Percentiles rank a stretch among this genome's conserved stretches.
Conservation (phyloP, 2,113 vertebrate species). For the Pachycephala philippinensis region DNA sequence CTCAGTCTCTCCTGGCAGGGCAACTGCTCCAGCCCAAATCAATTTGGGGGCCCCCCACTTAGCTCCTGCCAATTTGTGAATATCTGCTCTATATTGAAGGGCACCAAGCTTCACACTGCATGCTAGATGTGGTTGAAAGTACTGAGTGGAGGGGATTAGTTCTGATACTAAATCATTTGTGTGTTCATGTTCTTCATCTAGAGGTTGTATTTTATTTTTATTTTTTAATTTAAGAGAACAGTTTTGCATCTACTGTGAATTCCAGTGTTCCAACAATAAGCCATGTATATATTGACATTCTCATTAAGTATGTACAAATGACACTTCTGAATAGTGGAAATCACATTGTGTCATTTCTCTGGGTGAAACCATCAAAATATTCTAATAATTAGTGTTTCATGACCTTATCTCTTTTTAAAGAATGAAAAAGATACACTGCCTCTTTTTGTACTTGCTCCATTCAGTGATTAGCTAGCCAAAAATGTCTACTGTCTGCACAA, state of each 20-base stretch:
- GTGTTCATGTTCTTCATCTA: not conserved
- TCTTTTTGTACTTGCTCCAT: not conserved
- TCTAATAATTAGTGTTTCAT: not conserved
- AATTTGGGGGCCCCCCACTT: rapidly evolving
- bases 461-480: not conserved
- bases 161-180: not conserved
- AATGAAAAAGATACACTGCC: not conserved
- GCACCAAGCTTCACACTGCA: rapidly evolving
- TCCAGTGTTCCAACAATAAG: not conserved
- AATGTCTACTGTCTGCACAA: not conserved
- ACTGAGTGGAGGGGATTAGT: not conserved
- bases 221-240: not conserved
- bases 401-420: not conserved
- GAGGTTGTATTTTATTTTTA: not conserved
- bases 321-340: not conserved
- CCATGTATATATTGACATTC: not conserved
- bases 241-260: not conserved
- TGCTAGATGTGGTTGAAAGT: not conserved
- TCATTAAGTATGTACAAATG: not conserved
- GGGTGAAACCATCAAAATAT: not conserved
- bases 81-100: not conserved
- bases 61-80: not conserved
- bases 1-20: not conserved
- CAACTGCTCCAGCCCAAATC: not conserved
- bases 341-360: not conserved